Evolutionary conservation across 2,797 vertebrate genomes (phyloP).

Genomic region (Rhinophrynus dorsalis): DNA sequence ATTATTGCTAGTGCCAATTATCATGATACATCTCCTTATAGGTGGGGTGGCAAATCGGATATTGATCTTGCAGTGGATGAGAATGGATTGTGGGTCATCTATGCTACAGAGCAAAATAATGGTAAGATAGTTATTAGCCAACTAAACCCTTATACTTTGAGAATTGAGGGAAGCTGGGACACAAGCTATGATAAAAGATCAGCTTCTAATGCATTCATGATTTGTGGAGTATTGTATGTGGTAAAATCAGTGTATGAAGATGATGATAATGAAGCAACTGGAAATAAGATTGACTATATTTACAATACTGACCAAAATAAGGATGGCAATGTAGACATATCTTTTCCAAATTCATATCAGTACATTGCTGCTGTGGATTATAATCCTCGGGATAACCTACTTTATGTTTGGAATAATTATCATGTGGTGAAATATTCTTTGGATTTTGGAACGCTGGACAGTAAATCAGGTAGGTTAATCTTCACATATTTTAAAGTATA

Average conservation of each 20-base stretch:
- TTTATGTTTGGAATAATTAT: conserved; percentile 99
- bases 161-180: conserved; percentile 97
- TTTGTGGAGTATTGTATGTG: conserved; percentile 97
- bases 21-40: conserved; percentile 96
- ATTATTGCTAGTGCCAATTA: conserved; percentile 98
- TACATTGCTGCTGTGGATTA: conserved; percentile 99
- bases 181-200: conserved; percentile 97
- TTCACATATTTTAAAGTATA: not conserved
- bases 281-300: conserved; percentile 98
- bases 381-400: conserved; percentile 95
- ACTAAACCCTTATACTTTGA: conserved; percentile 92
- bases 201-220: conserved; percentile 97
- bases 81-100: conserved; percentile 98
- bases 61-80: conserved; percentile 97
- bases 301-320: conserved; percentile 97
- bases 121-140: conserved; percentile 96
- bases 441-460: conserved; percentile 92
- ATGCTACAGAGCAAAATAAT: conserved; percentile 97
- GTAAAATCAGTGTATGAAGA: conserved; percentile 97
- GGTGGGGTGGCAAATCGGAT: conserved; percentile 97
- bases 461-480: conserved; percentile 83
- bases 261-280: conserved; percentile 96
- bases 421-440: conserved; percentile 96
- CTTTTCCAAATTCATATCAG: conserved; percentile 97
- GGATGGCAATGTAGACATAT: conserved; percentile 90